Evolutionary conservation across 2,113 vertebrate species (phyloP).

Genomic region (Procavia capensis): DNA sequence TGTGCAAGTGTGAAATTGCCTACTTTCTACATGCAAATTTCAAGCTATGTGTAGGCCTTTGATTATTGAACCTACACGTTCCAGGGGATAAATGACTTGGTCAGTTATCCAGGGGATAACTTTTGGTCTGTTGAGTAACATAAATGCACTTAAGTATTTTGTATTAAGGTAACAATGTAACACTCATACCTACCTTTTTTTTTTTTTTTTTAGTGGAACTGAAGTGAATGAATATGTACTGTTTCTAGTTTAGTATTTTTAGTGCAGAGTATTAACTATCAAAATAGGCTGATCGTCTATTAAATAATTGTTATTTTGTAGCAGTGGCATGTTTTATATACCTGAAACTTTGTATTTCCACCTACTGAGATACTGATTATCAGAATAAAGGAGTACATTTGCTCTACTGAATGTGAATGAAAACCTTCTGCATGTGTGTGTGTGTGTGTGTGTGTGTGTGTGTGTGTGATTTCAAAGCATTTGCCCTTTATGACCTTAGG

Average conservation of each 20-base stretch:
- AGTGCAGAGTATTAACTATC: background rate
- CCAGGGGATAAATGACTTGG: background rate
- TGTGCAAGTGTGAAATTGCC: conserved; percentile 54
- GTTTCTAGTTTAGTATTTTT: background rate
- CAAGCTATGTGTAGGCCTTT: background rate
- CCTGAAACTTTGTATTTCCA: background rate
- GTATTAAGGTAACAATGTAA: background rate
- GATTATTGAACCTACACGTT: background rate
- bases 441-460: background rate
- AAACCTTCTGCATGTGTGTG: background rate
- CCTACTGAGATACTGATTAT: background rate
- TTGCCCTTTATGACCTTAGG: background rate
- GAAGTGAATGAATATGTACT: background rate
- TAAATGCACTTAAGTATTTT: conserved; percentile 40
- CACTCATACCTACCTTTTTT: background rate
- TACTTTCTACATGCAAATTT: conserved; percentile 3
- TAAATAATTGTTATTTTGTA: background rate
- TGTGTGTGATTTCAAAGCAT: background rate
- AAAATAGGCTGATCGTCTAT: background rate
- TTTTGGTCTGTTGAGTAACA: conserved; percentile 41
- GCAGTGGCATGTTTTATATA: background rate
- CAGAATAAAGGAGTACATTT: background rate
- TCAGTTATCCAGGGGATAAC: no score
- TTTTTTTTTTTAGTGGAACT: background rate
- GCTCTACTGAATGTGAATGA: background rate